Base-by-base conservation (phyloP, 2,113 vertebrate species). In the Brachionichthys hirsutus region DNA sequence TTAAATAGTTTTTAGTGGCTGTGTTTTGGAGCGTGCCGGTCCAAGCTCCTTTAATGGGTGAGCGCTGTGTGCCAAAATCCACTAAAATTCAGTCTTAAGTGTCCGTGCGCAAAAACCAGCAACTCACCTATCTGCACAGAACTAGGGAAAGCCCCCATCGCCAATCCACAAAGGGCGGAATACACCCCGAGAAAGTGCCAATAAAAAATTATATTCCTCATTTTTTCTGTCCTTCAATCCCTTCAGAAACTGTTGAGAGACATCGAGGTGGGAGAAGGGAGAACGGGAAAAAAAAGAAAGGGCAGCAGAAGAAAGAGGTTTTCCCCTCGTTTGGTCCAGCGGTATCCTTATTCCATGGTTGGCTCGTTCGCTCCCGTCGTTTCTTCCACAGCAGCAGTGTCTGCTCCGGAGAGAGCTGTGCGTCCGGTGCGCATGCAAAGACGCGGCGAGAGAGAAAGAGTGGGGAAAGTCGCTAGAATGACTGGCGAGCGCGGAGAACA, bases 101-200 rank as follows among this genome's bases (percentile, higher is more conserved):
- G 64, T 67, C 62, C 73, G 77, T 75, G 80, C 77, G 78, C 76
- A 67, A 75, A n/a, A 65, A 56, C 67, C 73, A 47, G 62, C 22
- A 53, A 92, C 95, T 98, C 91, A 99, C 97, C 97, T 93, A 98
- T 98, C 90, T 98, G 97, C 79, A 99, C 97, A 60, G 95, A 98
- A 95, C 95, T 98, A 82, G 97, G 97, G 93, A 99, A 99, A 91
- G 97, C 97, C 92, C 95, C 97, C 87, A 96, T 92, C 84, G 92
- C 90, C 90, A 98, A 91, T 86, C 93, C 94, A 94, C 93, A 97
- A 88, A 98, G 94, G 91, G 94, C 92, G 86, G 94, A 95, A 93
- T 94, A 95, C 83, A 96, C 91, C 89, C 96, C 92, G 89, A 95
- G 90, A 95, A 99, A 94, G 92, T 97, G 95, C 89, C 92, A 94